Conservation (phyloP, 2,797 vertebrate genomes). For the Hoplostethus atlanticus region DNA sequence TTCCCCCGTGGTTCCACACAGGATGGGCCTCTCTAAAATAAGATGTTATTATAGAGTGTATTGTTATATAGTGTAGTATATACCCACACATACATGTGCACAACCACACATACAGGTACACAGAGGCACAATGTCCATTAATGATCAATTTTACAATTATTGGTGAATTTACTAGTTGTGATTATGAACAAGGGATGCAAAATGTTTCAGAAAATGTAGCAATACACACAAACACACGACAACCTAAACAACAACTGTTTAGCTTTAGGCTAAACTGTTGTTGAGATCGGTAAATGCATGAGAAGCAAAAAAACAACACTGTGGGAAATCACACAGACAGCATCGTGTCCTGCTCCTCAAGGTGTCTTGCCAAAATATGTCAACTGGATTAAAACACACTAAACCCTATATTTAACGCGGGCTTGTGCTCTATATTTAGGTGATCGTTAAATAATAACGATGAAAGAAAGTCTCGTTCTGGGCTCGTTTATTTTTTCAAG, state of each 20-base stretch:
- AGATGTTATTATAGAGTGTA: slow-evolving; percentile 39
- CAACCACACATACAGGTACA: background rate
- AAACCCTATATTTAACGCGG: slow-evolving; percentile 26
- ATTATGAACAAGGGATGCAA: too few species aligned
- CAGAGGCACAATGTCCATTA: background rate
- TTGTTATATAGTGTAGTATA: background rate
- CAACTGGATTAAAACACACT: slow-evolving; percentile 1
- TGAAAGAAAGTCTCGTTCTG: slow-evolving; percentile 37
- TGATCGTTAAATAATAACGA: slow-evolving; percentile 22
- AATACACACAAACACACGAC: background rate
- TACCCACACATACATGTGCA: background rate
- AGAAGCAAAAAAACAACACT: slow-evolving; percentile 27
- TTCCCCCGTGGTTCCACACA: slow-evolving; percentile 31
- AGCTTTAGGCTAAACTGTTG: background rate
- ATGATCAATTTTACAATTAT: slow-evolving; percentile 9
- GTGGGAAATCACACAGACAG: slow-evolving; percentile 1
- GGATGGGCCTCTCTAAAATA: slow-evolving; percentile 31
- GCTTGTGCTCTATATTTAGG: slow-evolving; percentile 38
- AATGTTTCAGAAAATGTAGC: too few species aligned
- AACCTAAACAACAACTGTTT: background rate
- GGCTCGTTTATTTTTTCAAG: slow-evolving; percentile 66
- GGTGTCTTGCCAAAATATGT: slow-evolving; percentile 4
- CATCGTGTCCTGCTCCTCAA: slow-evolving; percentile 12
- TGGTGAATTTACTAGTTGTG: background rate
- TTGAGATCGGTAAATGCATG: background rate